Percentiles rank a stretch among this genome's conserved stretches.
phyloP scores from a whole-genome alignment of 2,797 vertebrate genomes.

The Syngnathus rostellatus region DNA sequence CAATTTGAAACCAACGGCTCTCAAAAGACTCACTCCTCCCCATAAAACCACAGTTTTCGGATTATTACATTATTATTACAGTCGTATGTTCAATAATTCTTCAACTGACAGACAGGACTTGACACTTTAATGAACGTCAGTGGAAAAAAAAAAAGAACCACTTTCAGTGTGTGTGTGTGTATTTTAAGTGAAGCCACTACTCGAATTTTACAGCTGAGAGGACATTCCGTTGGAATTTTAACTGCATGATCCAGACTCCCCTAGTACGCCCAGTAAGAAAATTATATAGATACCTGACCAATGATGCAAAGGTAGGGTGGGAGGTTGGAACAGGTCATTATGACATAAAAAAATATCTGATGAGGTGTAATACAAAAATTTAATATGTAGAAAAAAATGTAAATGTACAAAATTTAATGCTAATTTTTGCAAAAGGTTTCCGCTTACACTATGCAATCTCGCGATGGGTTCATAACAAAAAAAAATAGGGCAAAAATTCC shows the following conservation, averaged over 20 bases:
- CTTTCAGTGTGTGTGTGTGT: not conserved
- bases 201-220: not conserved
- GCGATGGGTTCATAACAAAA: too few relatives aligned
- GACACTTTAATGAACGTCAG: not conserved
- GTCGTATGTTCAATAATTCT: not conserved
- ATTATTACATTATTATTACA: not conserved
- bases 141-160: not conserved
- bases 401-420: too few relatives aligned
- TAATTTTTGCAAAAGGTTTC: too few relatives aligned
- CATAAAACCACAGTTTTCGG: not conserved
- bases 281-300: not conserved
- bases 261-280: not conserved
- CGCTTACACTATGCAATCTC: too few relatives aligned
- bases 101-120: not conserved
- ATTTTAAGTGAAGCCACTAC: not conserved
- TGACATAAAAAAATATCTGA: not conserved
- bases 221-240: not conserved
- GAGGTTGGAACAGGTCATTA: not conserved
- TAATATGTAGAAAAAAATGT: not conserved
- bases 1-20: not conserved
- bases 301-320: not conserved
- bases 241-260: not conserved
- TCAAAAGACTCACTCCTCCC: not conserved
- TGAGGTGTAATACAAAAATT: not conserved
- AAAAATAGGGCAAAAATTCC: too few relatives aligned